Base-by-base conservation (phyloP, 2,113 vertebrate genomes). In the Scopus umbretta region DNA sequence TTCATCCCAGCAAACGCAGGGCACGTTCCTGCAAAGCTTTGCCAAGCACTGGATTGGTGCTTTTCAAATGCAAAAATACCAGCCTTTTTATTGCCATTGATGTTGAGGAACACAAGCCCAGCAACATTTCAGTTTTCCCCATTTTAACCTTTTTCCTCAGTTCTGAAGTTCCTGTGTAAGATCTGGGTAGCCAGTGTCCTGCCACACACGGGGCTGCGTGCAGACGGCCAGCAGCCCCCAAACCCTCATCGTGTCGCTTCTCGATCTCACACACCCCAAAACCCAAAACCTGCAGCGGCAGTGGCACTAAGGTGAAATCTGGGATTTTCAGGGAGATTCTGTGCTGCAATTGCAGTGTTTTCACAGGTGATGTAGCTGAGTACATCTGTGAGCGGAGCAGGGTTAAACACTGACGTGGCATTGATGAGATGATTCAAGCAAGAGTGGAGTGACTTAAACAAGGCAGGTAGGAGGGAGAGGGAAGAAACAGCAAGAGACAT, bases 61-160 rank as follows among this genome's bases (percentile, higher is more conserved):
- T 96, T 86, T 92, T 47, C n/a, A 32, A 58, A 85, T 56, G 36
- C 36, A 49, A 85, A 96, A 95, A 85, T 84, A 91, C 22, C 80
- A 96, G 47, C 42, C n/a, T 66, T 92, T 95, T 76, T 68, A 76
- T 76, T 75, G 93, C 76, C 73, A 3, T 63, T 58, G 47, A 81
- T 90, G 70, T 12, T 68, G 73, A 91, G 89, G 52, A 94, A 7
- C 3, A 0, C 52, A 72, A 5, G 63, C 81, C 53, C 80, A 26
- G 87, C 66, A 91, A 32, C 27, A 3, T 10, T 34, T 61, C 27
- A 2, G 0, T 85, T 82, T 55, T 65, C 52, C 52, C 56, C 34
- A 7, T 76, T 87, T 68, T 90, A 76, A 70, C 56, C 25, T 73
- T 87, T 65, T 76, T 59, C 42, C 71, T 91, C 81, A 11, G 27